Evolutionary conservation across 2,888 invertebrate species (phyloP), one percentile per base, ranked within the genome.

Genomic region (Aleiodes testaceus): DNA sequence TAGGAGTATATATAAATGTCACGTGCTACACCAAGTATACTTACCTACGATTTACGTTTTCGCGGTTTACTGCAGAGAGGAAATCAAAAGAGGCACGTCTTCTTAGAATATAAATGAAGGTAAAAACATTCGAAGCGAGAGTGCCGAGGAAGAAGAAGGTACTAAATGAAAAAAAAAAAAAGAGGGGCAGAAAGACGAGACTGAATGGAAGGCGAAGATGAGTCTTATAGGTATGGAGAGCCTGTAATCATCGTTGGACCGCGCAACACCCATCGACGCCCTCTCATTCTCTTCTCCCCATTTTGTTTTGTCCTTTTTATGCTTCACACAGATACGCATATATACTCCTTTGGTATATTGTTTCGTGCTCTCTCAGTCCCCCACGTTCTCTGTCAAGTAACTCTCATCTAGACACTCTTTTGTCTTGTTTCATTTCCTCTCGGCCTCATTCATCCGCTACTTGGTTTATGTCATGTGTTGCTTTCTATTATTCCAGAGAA

Each of bases 401-500:
- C 71, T 74, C 61, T 50, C 42, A 72, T 70, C 73, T 72, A 72
- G 72, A 72, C 74, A 71, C 65, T 53, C 74, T 72, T 68, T 73
- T 73, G 66, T 70, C 42, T 66, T 45, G 7, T 55, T n/a, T 52
- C 74, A 76, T 78, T 75, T 75, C 74, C 69, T 70, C 68, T 69
- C 11, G 36, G 36, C 36, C 36, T 68, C 65, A 64, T 66, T 73
- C 72, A 52, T 65, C 72, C 69, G 72, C 72, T 75, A 66, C 66
- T 66, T 63, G 66, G 66, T 69, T 66, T 26, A 26, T 26, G 26
- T 26, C 26, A 26, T 26, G 26, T 26, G 26, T 26, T 36, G 73
- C 75, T 71, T 72, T 78, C 79, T 77, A 81, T 78, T 74, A 53
- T 89, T 89, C 73, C 91, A 95, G 95, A 91, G 93, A 86, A 94